Conservation (phyloP, 92 coral and sea anemone genomes). For the Palythoa grandis region DNA sequence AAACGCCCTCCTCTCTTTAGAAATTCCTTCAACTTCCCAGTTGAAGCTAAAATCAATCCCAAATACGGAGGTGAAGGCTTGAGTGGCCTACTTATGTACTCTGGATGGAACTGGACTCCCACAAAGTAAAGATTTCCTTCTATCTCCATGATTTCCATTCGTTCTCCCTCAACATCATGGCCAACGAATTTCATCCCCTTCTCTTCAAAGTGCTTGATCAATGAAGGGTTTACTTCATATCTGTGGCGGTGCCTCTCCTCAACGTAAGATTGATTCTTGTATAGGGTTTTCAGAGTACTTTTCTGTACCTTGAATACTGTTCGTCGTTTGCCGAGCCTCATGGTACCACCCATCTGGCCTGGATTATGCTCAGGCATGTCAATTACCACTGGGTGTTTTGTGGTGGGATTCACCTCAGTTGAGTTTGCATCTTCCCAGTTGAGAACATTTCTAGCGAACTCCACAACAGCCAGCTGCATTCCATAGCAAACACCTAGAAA, state of each 20-base stretch:
- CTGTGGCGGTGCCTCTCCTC: slow-evolving; percentile 98
- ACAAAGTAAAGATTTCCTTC: slow-evolving; percentile 92
- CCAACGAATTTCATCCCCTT: slow-evolving; percentile 95
- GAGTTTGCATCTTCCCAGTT: slow-evolving; percentile 92
- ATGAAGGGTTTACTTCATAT: slow-evolving; percentile 88
- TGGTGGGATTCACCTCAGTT: slow-evolving; percentile 88
- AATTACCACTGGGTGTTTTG: slow-evolving; percentile 91
- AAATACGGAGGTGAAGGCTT: slow-evolving; percentile 96
- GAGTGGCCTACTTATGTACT: slow-evolving; percentile 92
- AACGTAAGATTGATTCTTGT: slow-evolving; percentile 77
- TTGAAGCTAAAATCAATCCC: slow-evolving; percentile 91
- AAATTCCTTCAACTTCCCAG: slow-evolving; percentile 75
- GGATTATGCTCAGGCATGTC: slow-evolving; percentile 99
- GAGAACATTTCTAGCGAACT: slow-evolving; percentile 86
- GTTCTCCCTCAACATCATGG: slow-evolving; percentile 98
- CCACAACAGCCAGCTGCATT: slow-evolving; percentile 97
- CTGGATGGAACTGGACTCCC: slow-evolving; percentile 98
- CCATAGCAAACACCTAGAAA: slow-evolving; percentile 94
- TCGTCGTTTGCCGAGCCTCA: slow-evolving; percentile 95
- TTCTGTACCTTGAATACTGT: slow-evolving; percentile 76
- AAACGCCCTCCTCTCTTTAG: slow-evolving; percentile 87
- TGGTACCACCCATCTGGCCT: slow-evolving; percentile 97
- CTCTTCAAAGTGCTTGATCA: slow-evolving; percentile 72
- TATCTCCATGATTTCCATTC: slow-evolving; percentile 98
- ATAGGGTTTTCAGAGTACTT: slow-evolving; percentile 64